A percentile compares a stretch with the other conserved stretches of the same genome.
These are phyloP conservation scores for Macrostomum lignano DNA, from an alignment of 1,140 invertebrate species.

Conservation along the genomic window DNA sequence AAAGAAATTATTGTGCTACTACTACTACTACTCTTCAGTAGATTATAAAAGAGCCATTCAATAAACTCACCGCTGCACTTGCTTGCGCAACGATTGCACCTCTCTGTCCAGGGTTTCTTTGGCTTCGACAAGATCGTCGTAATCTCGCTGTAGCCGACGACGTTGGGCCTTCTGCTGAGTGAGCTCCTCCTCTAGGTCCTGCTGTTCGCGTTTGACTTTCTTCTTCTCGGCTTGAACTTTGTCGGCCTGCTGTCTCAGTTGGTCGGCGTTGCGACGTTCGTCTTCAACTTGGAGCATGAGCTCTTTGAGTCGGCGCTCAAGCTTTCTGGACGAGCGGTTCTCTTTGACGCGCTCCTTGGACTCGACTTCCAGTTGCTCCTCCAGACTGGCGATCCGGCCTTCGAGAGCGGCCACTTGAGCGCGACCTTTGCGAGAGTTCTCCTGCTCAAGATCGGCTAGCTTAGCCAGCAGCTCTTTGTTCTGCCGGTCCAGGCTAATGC, in stretches of 20 bases:
- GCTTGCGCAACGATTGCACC: no score
- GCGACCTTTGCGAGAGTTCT: not conserved
- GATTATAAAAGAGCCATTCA: no score
- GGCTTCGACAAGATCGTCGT: slow-evolving; percentile 4
- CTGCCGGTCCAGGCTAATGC: not conserved
- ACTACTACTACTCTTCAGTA: no score
- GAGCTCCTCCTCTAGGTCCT: slow-evolving; percentile 1
- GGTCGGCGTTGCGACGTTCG: not conserved
- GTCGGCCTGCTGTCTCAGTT: slow-evolving; percentile 3
- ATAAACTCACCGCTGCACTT: no score
- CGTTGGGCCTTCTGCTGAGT: not conserved
- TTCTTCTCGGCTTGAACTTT: slow-evolving; percentile 1
- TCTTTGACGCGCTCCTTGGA: not conserved
- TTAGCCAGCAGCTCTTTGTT: slow-evolving; percentile 3
- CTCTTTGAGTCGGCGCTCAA: slow-evolving; percentile 4
- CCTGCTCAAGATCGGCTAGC: slow-evolving; percentile 3
- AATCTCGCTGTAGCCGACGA: slow-evolving; percentile 5
- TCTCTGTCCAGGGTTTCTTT: slow-evolving; percentile 2
- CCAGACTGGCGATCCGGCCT: slow-evolving; percentile 1
- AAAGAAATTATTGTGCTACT: no score
- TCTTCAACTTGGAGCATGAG: slow-evolving; percentile 1
- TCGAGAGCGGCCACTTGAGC: slow-evolving; percentile 1
- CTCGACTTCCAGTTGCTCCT: not conserved
- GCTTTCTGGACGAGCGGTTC: not conserved
- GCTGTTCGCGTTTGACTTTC: not conserved